Conservation (phyloP, 2,888 invertebrate genomes). For the Philaethria dido region DNA sequence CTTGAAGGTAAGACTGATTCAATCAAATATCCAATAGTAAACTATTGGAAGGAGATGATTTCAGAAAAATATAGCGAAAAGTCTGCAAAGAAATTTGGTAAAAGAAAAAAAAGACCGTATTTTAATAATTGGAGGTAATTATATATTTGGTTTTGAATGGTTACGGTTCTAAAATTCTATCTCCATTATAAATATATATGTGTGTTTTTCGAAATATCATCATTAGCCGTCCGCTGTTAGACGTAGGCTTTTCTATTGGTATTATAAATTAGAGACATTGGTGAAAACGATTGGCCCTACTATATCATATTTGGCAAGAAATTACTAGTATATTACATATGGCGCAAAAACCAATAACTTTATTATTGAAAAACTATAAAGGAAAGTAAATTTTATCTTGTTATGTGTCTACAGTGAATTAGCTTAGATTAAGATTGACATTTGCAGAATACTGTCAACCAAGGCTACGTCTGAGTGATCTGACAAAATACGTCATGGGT, state of each 20-base stretch:
- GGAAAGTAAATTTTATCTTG: not conserved
- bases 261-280: no score
- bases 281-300: no score
- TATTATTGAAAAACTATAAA: no score
- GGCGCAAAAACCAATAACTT: no score
- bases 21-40: no score
- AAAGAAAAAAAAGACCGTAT: not conserved
- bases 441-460: slow-evolving; percentile 71
- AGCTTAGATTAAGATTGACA: slow-evolving; percentile 35
- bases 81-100: not conserved
- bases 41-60: no score
- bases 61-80: no score
- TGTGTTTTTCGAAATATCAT: not conserved
- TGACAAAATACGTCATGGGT: slow-evolving; percentile 71
- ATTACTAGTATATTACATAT: no score
- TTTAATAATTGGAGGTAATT: not conserved
- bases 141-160: no score
- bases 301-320: no score
- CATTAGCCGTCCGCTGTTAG: not conserved
- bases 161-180: no score
- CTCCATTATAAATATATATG: not conserved
- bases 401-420: not conserved
- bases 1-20: slow-evolving; percentile 70
- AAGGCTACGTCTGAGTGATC: slow-evolving; percentile 62
- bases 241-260: not conserved